Percentiles rank a stretch among this genome's conserved stretches.
Evolutionary conservation across 2,888 invertebrate species (phyloP).

Genomic region (Acrobasis consociella): DNA sequence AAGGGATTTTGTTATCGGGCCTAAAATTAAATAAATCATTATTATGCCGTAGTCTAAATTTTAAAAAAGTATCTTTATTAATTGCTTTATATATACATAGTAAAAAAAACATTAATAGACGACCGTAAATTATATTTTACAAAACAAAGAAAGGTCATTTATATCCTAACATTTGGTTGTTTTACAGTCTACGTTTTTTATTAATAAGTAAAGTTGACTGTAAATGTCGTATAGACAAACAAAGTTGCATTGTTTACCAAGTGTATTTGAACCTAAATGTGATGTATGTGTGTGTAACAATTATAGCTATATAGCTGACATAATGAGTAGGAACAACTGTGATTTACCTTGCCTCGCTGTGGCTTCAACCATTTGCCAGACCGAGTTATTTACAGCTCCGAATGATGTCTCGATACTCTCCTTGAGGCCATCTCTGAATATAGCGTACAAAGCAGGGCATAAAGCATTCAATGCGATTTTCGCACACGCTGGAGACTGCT

Average conservation of each 20-base stretch:
- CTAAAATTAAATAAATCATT: slow-evolving; percentile 52
- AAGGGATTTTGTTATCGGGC: slow-evolving; percentile 91
- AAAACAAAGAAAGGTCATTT: too few species aligned
- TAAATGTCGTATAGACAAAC: too few species aligned
- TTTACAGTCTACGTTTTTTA: too few species aligned
- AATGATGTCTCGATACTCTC: slow-evolving; percentile 92
- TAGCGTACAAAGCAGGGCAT: slow-evolving; percentile 92
- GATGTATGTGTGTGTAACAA: too few species aligned
- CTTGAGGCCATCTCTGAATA: slow-evolving; percentile 92
- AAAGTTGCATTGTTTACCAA: neutral
- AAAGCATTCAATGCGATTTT: slow-evolving; percentile 89
- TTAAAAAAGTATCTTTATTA: too few species aligned
- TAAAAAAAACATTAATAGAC: too few species aligned
- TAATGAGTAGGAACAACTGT: neutral
- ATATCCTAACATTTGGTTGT: too few species aligned
- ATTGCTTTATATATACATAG: too few species aligned
- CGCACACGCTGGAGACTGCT: slow-evolving; percentile 85
- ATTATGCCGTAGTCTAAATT: neutral
- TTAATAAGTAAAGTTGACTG: too few species aligned
- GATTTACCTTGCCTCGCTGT: slow-evolving; percentile 90
- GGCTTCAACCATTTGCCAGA: slow-evolving; percentile 95
- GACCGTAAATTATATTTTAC: too few species aligned
- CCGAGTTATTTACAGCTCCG: slow-evolving; percentile 92
- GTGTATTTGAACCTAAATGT: neutral
- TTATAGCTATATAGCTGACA: too few species aligned